Conservation (phyloP, 2,888 invertebrate genomes). For the Torymus auratus region DNA sequence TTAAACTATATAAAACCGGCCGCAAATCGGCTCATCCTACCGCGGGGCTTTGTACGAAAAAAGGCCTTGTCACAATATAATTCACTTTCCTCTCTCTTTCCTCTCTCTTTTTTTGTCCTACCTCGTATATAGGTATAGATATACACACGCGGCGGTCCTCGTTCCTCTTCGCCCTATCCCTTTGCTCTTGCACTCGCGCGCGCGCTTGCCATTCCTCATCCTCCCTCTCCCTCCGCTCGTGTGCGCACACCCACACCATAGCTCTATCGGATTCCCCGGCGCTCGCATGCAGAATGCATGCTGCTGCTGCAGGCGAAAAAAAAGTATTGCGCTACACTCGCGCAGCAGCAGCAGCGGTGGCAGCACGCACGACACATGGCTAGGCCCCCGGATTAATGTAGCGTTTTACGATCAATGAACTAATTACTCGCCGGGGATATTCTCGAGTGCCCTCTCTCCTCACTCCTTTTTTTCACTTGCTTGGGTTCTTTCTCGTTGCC, state of each 20-base stretch:
- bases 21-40: conserved; percentile 53
- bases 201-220: not conserved
- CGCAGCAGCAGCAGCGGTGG: not conserved
- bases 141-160: too few relatives aligned
- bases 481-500: conserved; percentile 7
- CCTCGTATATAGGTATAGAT: too few relatives aligned
- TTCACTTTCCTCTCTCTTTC: conserved; percentile 51
- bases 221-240: conserved; percentile 6
- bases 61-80: conserved; percentile 61
- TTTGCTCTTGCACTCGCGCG: not conserved
- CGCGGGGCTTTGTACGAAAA: conserved; percentile 47
- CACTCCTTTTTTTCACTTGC: conserved; percentile 56
- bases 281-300: not conserved
- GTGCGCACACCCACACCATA: not conserved
- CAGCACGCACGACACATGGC: conserved; percentile 68
- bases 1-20: conserved; percentile 33
- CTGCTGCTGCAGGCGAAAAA: not conserved
- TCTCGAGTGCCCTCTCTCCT: conserved; percentile 64
- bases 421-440: conserved; percentile 69
- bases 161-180: conserved; percentile 13
- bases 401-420: conserved; percentile 72
- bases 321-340: not conserved
- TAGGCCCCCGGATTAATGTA: conserved; percentile 71
- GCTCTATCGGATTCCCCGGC: conserved; percentile 44
- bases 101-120: not conserved